A percentile compares a stretch with the other conserved stretches of the same genome.
These are phyloP conservation scores for Caenorhabditis japonica DNA, from an alignment of 2,888 invertebrate species.

Conservation along the genomic window DNA sequence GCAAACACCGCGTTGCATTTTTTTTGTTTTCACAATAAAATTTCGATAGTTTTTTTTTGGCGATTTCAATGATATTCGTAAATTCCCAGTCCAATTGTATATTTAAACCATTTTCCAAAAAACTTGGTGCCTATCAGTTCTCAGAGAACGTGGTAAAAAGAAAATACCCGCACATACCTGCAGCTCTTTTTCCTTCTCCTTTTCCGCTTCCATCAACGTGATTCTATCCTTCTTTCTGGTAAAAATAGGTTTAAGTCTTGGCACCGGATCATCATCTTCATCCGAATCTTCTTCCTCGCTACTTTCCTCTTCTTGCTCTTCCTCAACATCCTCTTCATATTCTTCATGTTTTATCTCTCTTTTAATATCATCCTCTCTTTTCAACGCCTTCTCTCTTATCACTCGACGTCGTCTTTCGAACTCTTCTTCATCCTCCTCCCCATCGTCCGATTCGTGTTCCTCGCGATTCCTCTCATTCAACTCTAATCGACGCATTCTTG, in stretches of 20 bases:
- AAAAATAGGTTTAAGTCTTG: constrained; percentile 79
- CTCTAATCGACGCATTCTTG: constrained; percentile 57
- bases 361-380: constrained; percentile 50
- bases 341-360: constrained; percentile 52
- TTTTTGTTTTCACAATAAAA: too few species aligned
- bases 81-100: too few species aligned
- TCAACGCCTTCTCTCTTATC: constrained; percentile 46
- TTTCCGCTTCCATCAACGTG: constrained; percentile 93
- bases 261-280: constrained; percentile 79
- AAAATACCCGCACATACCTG: too few species aligned
- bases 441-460: constrained; percentile 54
- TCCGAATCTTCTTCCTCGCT: constrained; percentile 73
- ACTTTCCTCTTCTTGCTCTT: constrained; percentile 64
- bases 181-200: constrained; percentile 87
- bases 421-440: constrained; percentile 59
- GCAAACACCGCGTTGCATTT: too few species aligned
- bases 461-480: constrained; percentile 52
- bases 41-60: too few species aligned
- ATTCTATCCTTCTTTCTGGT: constrained; percentile 84
- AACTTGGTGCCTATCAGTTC: too few species aligned
- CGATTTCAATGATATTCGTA: too few species aligned
- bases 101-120: too few species aligned
- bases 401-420: constrained; percentile 54
- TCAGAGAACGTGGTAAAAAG: too few species aligned
- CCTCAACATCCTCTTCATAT: constrained; percentile 61